Evolutionary conservation across 2,113 vertebrate genomes (phyloP).

Genomic region (Hiodon alosoides): DNA sequence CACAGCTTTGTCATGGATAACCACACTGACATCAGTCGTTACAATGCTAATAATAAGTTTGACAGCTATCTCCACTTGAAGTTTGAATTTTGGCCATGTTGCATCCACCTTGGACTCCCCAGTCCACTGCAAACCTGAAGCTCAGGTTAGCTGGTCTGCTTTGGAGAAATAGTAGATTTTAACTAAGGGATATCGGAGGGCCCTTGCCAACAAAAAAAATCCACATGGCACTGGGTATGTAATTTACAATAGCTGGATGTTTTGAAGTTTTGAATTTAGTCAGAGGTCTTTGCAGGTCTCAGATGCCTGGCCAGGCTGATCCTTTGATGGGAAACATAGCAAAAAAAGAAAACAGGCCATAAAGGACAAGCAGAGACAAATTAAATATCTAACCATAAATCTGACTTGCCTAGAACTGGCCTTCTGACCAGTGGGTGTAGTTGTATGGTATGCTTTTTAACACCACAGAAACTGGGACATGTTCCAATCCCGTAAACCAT

Average conservation of each 20-base stretch:
- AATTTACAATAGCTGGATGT: constrained; percentile 36
- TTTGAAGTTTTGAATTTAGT: constrained; percentile 43
- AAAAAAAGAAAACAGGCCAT: constrained; percentile 14
- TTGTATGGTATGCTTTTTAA: constrained; percentile 31
- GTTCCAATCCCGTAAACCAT: background rate
- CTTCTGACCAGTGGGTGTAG: constrained; percentile 39
- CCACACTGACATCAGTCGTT: background rate
- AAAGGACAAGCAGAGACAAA: constrained; percentile 39
- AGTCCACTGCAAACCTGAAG: background rate
- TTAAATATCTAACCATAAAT: constrained; percentile 50
- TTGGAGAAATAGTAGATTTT: constrained; percentile 8
- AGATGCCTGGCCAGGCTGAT: constrained; percentile 42
- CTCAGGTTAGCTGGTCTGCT: background rate
- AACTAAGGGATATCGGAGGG: constrained; percentile 11
- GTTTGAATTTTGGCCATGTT: background rate
- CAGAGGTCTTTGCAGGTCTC: constrained; percentile 29
- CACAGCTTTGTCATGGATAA: background rate
- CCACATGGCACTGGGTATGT: constrained; percentile 26
- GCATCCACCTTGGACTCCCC: background rate
- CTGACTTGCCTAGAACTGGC: constrained; percentile 43
- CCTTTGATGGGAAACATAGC: constrained; percentile 39
- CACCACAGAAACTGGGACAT: constrained; percentile 33
- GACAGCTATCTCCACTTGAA: background rate
- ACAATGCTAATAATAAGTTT: background rate
- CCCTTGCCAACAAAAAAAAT: constrained; percentile 18